Evolutionary conservation across 2,888 invertebrate genomes (phyloP), one percentile per base, ranked within the genome.

Genomic region (Plagiodera versicolora): DNA sequence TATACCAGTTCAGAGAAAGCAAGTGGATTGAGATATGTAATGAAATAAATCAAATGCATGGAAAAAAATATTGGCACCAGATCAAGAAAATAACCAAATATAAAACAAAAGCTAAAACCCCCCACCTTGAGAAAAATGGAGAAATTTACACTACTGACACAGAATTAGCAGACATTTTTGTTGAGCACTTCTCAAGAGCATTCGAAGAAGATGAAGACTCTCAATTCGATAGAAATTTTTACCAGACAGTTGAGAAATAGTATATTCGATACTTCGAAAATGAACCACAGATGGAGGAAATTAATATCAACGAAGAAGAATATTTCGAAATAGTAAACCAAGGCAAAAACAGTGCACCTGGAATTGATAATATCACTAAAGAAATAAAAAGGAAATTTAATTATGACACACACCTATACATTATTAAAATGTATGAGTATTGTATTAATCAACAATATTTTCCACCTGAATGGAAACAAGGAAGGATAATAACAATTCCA

Each of bases 1-100:
- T 53, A 11, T 5, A 16, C 8, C 32, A 44, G n/a, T 53, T 20
- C 18, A 53, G 24, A 53, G 35, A 16, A 17, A 53, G n/a, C 18
- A 58, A 53, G 35, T 58, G 53, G 53, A 52, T 53, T 11, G 47
- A 58, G 47, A 47, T 48, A 45, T 58, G 58, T 48, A 24, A 58
- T 35, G 46, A 45, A n/a, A 58, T 58, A 24, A 53, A 58, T 16
- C 19, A 58, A 18, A 44, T 48, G 39, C 24, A 58, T 6, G 58
- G 53, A 11, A 30, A 20, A 28, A 58, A 58, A 11, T 58, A 58
- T 24, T 58, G 51, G 52, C 51, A 58, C 28, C 20, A 58, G 18
- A 51, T 58, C 19, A 58, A 52, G 30, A 58, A 58, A 48, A 24
- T 58, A 5, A 46, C 47, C 10, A 58, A 53, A 30, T 58, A 52